phyloP scores from a whole-genome alignment of 2,113 vertebrate genomes.

The Tyrannus savana region DNA sequence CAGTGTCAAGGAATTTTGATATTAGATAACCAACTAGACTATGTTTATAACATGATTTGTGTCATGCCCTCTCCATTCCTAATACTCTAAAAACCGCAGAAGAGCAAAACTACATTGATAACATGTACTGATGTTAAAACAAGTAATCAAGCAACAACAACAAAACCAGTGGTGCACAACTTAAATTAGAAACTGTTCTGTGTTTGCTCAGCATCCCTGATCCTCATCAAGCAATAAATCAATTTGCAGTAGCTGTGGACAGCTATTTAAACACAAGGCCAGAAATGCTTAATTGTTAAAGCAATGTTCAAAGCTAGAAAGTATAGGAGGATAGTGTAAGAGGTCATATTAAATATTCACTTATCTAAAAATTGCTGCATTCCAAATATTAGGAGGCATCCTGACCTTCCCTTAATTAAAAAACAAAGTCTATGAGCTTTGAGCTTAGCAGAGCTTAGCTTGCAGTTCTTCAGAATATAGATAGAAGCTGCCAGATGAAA shows the following conservation, averaged over 20 bases:
- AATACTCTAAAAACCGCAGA: background rate
- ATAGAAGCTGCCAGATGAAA: slow-evolving; percentile 19
- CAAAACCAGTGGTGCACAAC: background rate
- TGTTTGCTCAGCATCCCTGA: slow-evolving; percentile 64
- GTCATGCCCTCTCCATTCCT: background rate
- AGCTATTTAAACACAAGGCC: slow-evolving; percentile 63
- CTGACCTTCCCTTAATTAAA: slow-evolving; percentile 55
- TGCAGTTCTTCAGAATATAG: slow-evolving; percentile 23
- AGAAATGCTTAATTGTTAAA: slow-evolving; percentile 60
- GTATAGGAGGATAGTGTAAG: slow-evolving; percentile 21
- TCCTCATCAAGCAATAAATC: slow-evolving; percentile 63
- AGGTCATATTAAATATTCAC: slow-evolving; percentile 61
- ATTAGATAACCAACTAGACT: background rate
- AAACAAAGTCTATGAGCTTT: background rate
- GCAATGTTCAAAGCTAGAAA: slow-evolving; percentile 54
- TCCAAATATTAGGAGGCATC: slow-evolving; percentile 37
- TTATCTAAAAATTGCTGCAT: slow-evolving; percentile 41
- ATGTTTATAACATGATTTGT: background rate
- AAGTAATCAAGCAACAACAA: slow-evolving; percentile 37
- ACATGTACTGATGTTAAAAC: background rate
- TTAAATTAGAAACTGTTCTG: slow-evolving; percentile 62
- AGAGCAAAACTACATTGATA: background rate
- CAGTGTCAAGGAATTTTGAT: background rate
- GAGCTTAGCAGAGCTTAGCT: slow-evolving; percentile 55
- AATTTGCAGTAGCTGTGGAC: slow-evolving; percentile 62